Percentiles rank a stretch among this genome's conserved stretches.
Conservation (phyloP, 2,113 vertebrate species). For the Rhea americana region DNA sequence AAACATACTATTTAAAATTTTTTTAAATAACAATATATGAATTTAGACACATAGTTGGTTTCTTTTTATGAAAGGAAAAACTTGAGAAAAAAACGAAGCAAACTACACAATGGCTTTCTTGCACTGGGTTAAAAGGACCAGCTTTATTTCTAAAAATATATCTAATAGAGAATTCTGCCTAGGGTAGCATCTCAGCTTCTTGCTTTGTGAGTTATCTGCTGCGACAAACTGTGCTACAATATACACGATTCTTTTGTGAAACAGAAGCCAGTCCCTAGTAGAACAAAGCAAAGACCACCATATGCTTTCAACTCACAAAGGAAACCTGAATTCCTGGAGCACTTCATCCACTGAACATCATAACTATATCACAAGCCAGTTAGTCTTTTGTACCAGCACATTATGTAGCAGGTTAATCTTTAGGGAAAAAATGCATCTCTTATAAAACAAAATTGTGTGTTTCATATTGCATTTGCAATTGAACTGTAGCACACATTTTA, state of each 20-base stretch:
- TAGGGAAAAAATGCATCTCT: neutral
- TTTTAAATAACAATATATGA: neutral
- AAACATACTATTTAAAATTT: neutral
- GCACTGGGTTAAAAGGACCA: neutral
- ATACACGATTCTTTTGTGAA: neutral
- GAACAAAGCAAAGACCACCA: neutral
- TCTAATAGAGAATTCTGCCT: neutral
- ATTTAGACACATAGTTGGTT: neutral
- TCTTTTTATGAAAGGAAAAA: constrained; percentile 5
- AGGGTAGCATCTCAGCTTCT: neutral
- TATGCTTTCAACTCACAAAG: neutral
- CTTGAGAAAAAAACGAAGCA: neutral
- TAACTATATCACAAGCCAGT: neutral
- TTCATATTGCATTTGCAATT: neutral
- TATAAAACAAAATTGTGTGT: neutral
- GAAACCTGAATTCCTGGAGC: neutral
- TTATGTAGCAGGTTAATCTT: neutral
- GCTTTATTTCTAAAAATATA: constrained; percentile 6
- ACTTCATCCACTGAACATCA: neutral
- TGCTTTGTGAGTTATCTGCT: neutral
- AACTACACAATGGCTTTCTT: neutral
- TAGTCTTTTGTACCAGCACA: neutral
- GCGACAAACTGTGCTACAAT: neutral
- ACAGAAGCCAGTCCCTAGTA: neutral
- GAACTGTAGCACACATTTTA: neutral